A percentile compares a stretch with the other conserved stretches of the same genome.
phyloP scores from a whole-genome alignment of 64 coral and sea anemone genomes.

The Pocillopora damicornis region DNA sequence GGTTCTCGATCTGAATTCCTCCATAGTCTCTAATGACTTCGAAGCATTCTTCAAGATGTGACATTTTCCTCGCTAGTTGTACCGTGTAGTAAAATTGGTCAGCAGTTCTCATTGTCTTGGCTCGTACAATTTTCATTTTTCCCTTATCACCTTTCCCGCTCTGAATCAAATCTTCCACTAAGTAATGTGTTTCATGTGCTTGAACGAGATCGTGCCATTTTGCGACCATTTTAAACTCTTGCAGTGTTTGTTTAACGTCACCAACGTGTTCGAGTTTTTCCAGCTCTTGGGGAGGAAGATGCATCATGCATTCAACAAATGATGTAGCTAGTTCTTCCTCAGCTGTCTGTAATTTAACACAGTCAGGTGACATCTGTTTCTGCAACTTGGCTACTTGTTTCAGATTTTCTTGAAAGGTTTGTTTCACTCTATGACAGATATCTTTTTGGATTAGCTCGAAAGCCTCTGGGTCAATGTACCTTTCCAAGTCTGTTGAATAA shows the following conservation, averaged over 20 bases:
- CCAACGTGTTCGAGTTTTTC: background rate
- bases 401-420: background rate
- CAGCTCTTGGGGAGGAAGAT: background rate
- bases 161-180: conserved; percentile 18
- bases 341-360: background rate
- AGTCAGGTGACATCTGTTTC: background rate
- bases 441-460: conserved; percentile 38
- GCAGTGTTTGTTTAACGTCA: background rate
- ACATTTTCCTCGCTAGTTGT: conserved; percentile 15
- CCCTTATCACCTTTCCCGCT: conserved; percentile 2
- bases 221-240: background rate
- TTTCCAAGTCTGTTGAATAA: background rate
- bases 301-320: conserved; percentile 24
- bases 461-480: background rate
- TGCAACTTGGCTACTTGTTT: background rate
- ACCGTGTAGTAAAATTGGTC: conserved; percentile 43
- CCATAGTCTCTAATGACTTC: conserved; percentile 61
- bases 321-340: background rate
- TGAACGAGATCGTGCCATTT: background rate
- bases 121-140: conserved; percentile 52
- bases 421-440: background rate
- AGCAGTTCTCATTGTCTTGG: conserved; percentile 47
- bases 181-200: conserved; percentile 21
- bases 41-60: conserved; percentile 23
- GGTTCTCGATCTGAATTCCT: conserved; percentile 53